Conservation (phyloP, 2,113 vertebrate genomes). For the Garra rufa region DNA sequence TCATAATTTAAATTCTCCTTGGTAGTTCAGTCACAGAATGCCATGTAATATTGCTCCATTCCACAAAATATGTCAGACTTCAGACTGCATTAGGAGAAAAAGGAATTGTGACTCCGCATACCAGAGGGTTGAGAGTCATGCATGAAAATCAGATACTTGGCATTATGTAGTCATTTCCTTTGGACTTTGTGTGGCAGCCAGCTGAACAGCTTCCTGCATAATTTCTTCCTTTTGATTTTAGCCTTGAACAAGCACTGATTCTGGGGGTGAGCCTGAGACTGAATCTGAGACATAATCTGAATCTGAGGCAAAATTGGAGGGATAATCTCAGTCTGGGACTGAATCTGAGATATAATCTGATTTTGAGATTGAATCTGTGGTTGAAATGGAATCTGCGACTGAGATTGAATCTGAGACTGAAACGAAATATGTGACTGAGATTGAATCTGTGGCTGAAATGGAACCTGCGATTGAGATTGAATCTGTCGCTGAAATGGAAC, state of each 20-base stretch:
- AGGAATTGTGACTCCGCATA: conserved; percentile 1
- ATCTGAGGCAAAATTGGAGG: neutral
- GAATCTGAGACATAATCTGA: neutral
- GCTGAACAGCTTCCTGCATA: conserved; percentile 73
- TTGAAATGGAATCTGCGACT: neutral
- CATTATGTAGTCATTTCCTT: conserved; percentile 56
- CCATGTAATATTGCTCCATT: conserved; percentile 28
- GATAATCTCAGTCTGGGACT: neutral
- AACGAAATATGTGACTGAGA: neutral
- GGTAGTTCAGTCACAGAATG: conserved; percentile 12
- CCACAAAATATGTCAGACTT: conserved; percentile 3
- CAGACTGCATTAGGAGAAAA: neutral
- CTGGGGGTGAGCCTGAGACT: neutral
- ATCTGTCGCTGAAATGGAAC: neutral
- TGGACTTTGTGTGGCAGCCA: conserved; percentile 74
- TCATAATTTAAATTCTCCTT: conserved; percentile 10
- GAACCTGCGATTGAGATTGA: neutral
- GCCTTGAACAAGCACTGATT: conserved; percentile 57
- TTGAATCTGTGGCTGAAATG: neutral
- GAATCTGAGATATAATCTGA: neutral
- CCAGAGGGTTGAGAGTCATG: conserved; percentile 29
- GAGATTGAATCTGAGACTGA: neutral
- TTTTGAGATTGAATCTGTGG: neutral
- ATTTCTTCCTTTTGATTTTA: conserved; percentile 74
- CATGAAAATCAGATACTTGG: conserved; percentile 35